These are phyloP conservation scores for Scaptomyza parva DNA, from an alignment of 2,888 invertebrate species.

Conservation along the genomic window DNA sequence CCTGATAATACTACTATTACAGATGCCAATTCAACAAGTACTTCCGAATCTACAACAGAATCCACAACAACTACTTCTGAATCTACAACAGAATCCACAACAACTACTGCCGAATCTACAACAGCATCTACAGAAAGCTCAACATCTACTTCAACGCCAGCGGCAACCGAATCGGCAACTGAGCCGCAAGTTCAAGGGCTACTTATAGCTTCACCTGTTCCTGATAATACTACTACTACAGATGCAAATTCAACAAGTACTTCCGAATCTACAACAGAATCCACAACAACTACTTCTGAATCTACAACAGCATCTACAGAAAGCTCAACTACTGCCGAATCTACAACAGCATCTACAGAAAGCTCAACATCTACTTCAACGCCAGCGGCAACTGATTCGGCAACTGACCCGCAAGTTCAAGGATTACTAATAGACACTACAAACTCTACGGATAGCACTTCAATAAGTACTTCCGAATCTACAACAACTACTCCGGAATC, in stretches of 20 bases:
- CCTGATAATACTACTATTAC: no score
- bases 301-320: not conserved
- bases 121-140: not conserved
- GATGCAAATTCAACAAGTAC: not conserved
- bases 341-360: not conserved
- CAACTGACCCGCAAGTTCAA: not conserved
- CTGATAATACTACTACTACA: not conserved
- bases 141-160: not conserved
- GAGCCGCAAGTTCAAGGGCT: no score
- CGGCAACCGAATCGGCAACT: not conserved
- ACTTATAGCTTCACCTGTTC: not conserved
- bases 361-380: not conserved
- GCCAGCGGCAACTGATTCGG: no score
- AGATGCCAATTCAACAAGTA: no score
- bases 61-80: not conserved
- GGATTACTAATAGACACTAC: not conserved
- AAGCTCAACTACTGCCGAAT: not conserved
- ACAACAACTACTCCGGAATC: not conserved
- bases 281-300: not conserved
- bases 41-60: not conserved
- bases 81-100: no score
- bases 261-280: not conserved
- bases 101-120: no score
- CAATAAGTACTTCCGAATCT: no score
- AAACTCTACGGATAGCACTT: no score